phyloP scores from a whole-genome alignment of 2,888 invertebrate species.

The Ormia ochracea region DNA sequence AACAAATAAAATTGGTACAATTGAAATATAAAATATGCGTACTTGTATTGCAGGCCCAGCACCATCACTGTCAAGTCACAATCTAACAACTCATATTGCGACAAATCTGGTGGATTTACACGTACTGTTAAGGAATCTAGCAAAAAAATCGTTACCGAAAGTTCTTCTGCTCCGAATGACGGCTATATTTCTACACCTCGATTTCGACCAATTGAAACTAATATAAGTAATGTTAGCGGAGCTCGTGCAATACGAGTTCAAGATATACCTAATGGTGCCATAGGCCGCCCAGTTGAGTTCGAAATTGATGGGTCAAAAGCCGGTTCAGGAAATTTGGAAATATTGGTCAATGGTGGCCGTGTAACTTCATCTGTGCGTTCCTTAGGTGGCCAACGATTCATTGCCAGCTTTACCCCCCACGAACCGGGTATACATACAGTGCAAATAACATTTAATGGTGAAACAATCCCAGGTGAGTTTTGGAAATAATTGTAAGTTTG shows the following conservation, averaged over 20 bases:
- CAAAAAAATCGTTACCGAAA: slow-evolving; percentile 75
- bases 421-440: slow-evolving; percentile 90
- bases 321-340: slow-evolving; percentile 97
- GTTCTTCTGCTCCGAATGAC: slow-evolving; percentile 66
- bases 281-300: slow-evolving; percentile 96
- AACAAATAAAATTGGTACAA: not conserved
- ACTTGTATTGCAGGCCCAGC: slow-evolving; percentile 69
- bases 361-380: slow-evolving; percentile 96
- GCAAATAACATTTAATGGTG: slow-evolving; percentile 95
- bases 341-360: slow-evolving; percentile 95
- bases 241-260: slow-evolving; percentile 91
- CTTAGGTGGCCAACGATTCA: slow-evolving; percentile 90
- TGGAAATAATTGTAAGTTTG: too few species aligned
- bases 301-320: slow-evolving; percentile 97
- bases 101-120: slow-evolving; percentile 74
- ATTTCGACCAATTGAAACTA: slow-evolving; percentile 78
- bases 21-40: not conserved
- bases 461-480: slow-evolving; percentile 89
- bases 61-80: slow-evolving; percentile 76
- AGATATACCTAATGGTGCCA: slow-evolving; percentile 89
- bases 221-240: slow-evolving; percentile 80
- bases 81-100: slow-evolving; percentile 73
- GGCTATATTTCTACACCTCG: slow-evolving; percentile 73
- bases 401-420: slow-evolving; percentile 95
- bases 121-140: slow-evolving; percentile 76